A percentile compares a stretch with the other conserved stretches of the same genome.
Evolutionary conservation across 2,113 vertebrate genomes (phyloP).

Genomic region (Pundamilia nyererei): DNA sequence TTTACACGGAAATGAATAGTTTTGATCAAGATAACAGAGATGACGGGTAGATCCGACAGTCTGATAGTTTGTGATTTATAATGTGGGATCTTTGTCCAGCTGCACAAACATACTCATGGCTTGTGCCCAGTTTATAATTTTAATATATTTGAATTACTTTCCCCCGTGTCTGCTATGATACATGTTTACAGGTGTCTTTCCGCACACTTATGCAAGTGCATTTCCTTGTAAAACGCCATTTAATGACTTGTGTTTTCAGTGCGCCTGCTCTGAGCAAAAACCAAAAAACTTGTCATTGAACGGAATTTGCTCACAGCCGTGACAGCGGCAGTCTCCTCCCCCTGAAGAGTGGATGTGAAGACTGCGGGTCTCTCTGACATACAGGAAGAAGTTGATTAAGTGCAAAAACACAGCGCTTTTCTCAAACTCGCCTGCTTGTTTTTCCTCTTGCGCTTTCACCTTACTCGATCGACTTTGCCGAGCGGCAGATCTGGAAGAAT

Average conservation of each 20-base stretch:
- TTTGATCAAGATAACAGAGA: not conserved
- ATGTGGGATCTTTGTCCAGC: not conserved
- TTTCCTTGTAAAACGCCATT: not conserved
- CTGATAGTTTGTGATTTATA: not conserved
- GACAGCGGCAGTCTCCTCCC: slow-evolving; percentile 71
- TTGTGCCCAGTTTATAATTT: not conserved
- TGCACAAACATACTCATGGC: not conserved
- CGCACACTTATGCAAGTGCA: not conserved
- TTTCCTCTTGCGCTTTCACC: not conserved
- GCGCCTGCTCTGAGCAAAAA: not conserved
- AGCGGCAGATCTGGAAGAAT: not conserved
- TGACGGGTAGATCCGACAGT: not conserved
- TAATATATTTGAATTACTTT: not conserved
- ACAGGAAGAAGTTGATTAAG: slow-evolving; percentile 75
- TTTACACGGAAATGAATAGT: not conserved
- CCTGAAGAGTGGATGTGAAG: slow-evolving; percentile 54
- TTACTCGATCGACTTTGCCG: not conserved
- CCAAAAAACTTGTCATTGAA: slow-evolving; percentile 3
- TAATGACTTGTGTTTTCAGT: not conserved
- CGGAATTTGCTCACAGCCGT: slow-evolving; percentile 32
- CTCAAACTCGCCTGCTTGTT: not conserved
- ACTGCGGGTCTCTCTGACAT: slow-evolving; percentile 43
- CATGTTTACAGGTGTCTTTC: not conserved
- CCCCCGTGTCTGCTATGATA: not conserved
- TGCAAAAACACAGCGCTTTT: slow-evolving; percentile 1